Percentiles rank a stretch among this genome's conserved stretches.
Conservation (phyloP, 2,113 vertebrate genomes). For the Tauraco erythrolophus region DNA sequence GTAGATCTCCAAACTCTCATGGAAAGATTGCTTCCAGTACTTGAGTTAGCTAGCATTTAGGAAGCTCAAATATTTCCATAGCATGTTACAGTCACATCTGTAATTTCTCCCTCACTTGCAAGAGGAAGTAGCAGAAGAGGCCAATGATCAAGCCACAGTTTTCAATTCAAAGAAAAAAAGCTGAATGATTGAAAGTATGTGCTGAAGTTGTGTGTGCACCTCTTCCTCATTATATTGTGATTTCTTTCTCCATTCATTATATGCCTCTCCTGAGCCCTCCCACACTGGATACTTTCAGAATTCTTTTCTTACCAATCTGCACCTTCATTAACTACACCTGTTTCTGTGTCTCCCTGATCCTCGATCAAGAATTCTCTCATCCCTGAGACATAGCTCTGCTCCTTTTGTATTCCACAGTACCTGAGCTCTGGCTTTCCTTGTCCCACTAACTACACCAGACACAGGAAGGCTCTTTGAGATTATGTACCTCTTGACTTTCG, state of each 20-base stretch:
- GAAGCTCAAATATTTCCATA: not conserved
- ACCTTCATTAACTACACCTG: not conserved
- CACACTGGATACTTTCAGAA: not conserved
- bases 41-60: not conserved
- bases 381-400: not conserved
- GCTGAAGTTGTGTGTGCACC: not conserved
- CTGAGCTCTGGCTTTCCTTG: not conserved
- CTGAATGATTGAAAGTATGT: not conserved
- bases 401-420: not conserved
- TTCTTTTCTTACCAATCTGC: not conserved
- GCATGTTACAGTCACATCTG: not conserved
- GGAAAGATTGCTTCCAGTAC: not conserved
- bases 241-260: not conserved
- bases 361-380: not conserved
- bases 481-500: not conserved
- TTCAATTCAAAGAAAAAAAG: not conserved
- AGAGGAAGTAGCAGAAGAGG: not conserved
- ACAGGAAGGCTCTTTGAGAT: not conserved
- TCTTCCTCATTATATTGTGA: not conserved
- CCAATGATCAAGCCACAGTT: not conserved
- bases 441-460: not conserved
- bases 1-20: not conserved
- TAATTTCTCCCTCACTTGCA: not conserved
- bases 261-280: not conserved
- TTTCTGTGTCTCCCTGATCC: not conserved